These are phyloP conservation scores for Tupaia chinensis DNA, from an alignment of 2,113 vertebrate species.

Conservation along the genomic window DNA sequence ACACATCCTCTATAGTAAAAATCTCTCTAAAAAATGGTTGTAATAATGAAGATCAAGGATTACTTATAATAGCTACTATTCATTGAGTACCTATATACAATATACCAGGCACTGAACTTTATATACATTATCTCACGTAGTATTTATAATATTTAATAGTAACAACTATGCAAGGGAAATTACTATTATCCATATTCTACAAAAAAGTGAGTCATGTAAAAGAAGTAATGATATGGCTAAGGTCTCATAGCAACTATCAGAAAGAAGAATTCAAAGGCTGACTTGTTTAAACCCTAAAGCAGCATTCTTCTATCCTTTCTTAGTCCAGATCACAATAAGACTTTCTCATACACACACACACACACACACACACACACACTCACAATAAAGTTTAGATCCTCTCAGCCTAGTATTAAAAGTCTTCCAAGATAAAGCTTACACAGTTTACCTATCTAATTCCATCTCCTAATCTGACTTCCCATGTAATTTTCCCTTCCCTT, in stretches of 20 bases:
- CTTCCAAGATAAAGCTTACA: slow-evolving; percentile 1
- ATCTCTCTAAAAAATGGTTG: no score
- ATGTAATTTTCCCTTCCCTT: slow-evolving; percentile 54
- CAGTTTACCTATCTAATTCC: slow-evolving; percentile 47
- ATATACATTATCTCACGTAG: slow-evolving; percentile 24
- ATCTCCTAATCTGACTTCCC: slow-evolving; percentile 37
- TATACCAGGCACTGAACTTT: not conserved
- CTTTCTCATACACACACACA: not conserved
- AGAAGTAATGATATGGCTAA: slow-evolving; percentile 15
- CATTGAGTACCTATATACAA: not conserved
- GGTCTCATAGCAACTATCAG: not conserved
- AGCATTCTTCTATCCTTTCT: not conserved
- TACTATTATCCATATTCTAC: slow-evolving; percentile 17
- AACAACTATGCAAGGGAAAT: slow-evolving; percentile 26
- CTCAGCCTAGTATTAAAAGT: not conserved
- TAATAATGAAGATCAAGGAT: not conserved
- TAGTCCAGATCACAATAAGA: not conserved
- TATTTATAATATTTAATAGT: slow-evolving; percentile 53
- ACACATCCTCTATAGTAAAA: no score
- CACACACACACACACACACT: no score
- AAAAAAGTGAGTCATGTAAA: slow-evolving; percentile 33
- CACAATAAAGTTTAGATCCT: slow-evolving; percentile 17
- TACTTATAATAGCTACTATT: slow-evolving; percentile 16
- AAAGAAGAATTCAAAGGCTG: slow-evolving; percentile 38
- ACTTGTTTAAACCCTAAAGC: slow-evolving; percentile 37